Conservation (phyloP, 2,888 invertebrate species). For the Girardia tigrina region DNA sequence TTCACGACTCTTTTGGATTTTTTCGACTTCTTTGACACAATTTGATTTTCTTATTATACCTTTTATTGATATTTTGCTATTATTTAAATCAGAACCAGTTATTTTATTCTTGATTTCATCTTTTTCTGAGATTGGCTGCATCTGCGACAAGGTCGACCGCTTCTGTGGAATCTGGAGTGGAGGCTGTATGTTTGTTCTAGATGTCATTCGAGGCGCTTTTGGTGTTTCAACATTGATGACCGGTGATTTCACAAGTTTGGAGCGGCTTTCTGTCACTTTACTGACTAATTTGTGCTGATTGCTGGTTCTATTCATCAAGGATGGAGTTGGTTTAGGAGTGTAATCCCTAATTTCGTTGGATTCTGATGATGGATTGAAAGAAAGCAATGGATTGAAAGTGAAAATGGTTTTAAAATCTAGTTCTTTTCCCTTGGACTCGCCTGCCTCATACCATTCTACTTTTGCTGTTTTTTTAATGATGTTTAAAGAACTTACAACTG, state of each 20-base stretch:
- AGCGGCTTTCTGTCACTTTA: not conserved
- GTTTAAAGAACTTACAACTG: no score
- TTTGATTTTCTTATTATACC: constrained; percentile 44
- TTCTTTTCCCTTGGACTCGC: no score
- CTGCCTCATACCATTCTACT: no score
- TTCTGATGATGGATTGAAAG: no score
- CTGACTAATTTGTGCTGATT: not conserved
- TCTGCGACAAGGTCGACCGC: no score
- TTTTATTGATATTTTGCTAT: not conserved
- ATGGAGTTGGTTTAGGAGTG: not conserved
- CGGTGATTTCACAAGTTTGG: not conserved
- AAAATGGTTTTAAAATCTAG: no score
- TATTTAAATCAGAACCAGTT: not conserved
- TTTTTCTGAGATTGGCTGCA: not conserved
- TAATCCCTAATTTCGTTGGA: no score
- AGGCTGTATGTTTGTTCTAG: not conserved
- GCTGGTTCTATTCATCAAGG: not conserved
- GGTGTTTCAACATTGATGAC: not conserved
- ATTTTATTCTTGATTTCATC: not conserved
- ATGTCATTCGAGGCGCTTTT: not conserved
- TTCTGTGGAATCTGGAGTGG: not conserved
- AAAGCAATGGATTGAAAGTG: no score
- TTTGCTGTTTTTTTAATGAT: no score
- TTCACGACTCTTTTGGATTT: constrained; percentile 84
- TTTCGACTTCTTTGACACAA: constrained; percentile 64